Evolutionary conservation across 2,113 vertebrate genomes (phyloP), one percentile per base, ranked within the genome.

Genomic region (Solea solea): DNA sequence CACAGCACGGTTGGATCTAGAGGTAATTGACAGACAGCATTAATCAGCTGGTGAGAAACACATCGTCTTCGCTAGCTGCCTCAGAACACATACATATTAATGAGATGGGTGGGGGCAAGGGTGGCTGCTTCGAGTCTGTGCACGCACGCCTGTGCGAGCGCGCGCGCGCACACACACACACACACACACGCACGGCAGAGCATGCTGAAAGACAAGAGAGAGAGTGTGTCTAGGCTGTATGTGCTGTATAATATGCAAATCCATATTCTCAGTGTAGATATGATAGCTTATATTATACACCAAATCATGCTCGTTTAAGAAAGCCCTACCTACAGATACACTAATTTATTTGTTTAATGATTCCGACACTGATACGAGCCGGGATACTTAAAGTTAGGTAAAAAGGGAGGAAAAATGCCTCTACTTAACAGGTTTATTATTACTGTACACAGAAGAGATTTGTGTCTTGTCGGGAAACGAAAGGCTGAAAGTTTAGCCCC

Each of bases 1-100:
- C 98, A 99, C 93, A 98, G 92, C 93, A 99, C 94, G 94, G 94
- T 94, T 85, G 98, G 97, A 96, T 98, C 98, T 99, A 96, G 94
- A 97, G 97, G 96, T 95, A 97, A 99, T 96, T 94, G 94, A 98
- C 94, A 98, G 91, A 95, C 88, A 95, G 94, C 93, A 95, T 97
- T 97, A 97, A 96, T 96, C 93, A 95, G 92, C 93, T 92, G 91
- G 92, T 94, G 93, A 93, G 90, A 93, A 95, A 94, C 93, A 95
- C 90, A 94, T 92, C 91, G 91, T 89, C 93, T 91, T 90, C 91
- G 89, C 92, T 89, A 90, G 91, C 92, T 89, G 90, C 93, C 91
- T 93, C 92, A 91, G 92, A 92, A 88, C 81, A 92, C 92, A 95
- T 95, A 93, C 93, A 94, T 95, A 95, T 95, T 95, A 94, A 95